Base-by-base conservation (phyloP, 1,140 invertebrate species). In the Drosophila sproati region DNA sequence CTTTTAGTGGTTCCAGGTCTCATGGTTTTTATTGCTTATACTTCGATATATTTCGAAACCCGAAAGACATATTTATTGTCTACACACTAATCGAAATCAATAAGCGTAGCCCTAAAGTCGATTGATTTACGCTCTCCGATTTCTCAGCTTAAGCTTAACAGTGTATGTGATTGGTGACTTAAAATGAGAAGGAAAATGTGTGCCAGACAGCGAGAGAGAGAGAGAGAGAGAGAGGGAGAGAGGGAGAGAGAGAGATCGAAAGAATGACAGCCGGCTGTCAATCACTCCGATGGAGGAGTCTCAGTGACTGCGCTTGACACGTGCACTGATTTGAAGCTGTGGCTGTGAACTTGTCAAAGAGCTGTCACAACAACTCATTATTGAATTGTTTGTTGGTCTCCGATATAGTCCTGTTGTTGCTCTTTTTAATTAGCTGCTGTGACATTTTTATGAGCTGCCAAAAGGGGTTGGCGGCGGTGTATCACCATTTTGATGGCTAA, bases 371-470 rank as follows among this genome's bases (percentile, higher is more conserved):
- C 69, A 77, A 73, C 47, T 62, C 61, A 69, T 73, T 45, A 59
- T 43, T 28, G 32, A 32, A 50, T 37, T 56, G 48, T 52, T 37
- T 60, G 28, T 10, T 39, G 50, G 12, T 45, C 31, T 28, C 32
- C 28, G 28, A 48, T 66, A 32, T 39, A 45, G 32, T 57, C 31
- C 32, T 20, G 31, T 34, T 47, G 50, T 56, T 80, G 20, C 12
- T 62, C 3, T 57, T 50, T 78, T 86, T 86, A 83, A 83, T 78
- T 70, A 69, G 75, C 78, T 82, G 72, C 68, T 82, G 83, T 86
- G 82, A 82, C 79, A 86, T 77, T 87, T 86, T 86, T 87, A 86
- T 88, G 76, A 86, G 82, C 76, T 77, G 82, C 56, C 79, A 76
- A 77, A 80, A 82, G 70, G 82, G 81, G 76, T 73, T 79, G 66